Evolutionary conservation across 2,113 vertebrate species (phyloP).

Genomic region (Progne subis): DNA sequence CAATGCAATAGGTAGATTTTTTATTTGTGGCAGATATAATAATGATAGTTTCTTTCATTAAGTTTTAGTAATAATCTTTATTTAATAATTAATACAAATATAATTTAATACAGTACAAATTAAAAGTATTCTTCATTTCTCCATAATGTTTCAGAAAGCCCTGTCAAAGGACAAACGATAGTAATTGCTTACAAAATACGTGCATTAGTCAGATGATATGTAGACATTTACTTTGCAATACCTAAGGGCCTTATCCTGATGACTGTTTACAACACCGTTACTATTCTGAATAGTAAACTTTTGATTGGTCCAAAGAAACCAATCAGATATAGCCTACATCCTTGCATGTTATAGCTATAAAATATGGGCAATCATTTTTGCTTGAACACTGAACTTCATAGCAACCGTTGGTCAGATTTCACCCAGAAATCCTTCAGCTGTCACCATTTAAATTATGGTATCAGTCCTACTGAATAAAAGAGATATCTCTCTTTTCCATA

Average conservation of each 20-base stretch:
- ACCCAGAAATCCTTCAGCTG: background rate
- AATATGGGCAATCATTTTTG: background rate
- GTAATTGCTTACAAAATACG: conserved; percentile 47
- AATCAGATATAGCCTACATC: background rate
- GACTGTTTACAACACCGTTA: background rate
- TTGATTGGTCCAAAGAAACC: background rate
- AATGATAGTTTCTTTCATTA: conserved; percentile 59
- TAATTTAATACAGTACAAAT: conserved; percentile 59
- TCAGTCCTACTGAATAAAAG: background rate
- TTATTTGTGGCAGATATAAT: conserved; percentile 59
- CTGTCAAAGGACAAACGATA: background rate
- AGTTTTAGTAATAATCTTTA: conserved; percentile 61
- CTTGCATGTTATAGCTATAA: background rate
- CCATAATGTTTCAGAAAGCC: conserved; percentile 21
- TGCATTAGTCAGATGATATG: background rate
- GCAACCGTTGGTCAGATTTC: background rate
- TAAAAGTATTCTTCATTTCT: conserved; percentile 65
- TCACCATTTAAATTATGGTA: background rate
- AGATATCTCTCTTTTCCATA: background rate
- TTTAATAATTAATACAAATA: conserved; percentile 63
- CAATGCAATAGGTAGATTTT: conserved; percentile 35
- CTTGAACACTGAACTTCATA: background rate
- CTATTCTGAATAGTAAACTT: background rate
- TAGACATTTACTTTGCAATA: background rate
- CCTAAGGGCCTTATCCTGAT: background rate